Percentiles rank a stretch among this genome's conserved stretches.
Evolutionary conservation across 2,888 invertebrate species (phyloP).

Genomic region (Mythimna ferrago): DNA sequence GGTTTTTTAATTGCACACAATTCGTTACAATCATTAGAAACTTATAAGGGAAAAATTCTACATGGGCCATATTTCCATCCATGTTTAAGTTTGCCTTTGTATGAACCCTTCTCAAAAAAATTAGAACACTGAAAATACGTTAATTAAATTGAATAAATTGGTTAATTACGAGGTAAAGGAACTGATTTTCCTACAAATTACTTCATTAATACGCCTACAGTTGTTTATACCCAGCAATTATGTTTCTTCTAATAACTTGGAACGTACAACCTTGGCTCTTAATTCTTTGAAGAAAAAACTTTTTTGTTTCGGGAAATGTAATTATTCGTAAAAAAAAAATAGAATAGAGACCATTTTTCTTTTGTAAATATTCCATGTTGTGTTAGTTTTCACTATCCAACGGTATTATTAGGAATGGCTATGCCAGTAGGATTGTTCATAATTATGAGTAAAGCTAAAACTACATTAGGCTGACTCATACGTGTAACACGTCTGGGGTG

Average conservation of each 20-base stretch:
- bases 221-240: background rate
- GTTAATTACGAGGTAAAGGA: background rate
- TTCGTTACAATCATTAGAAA: too few species aligned
- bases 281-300: conserved; percentile 38
- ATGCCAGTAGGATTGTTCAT: too few species aligned
- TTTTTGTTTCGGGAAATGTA: conserved; percentile 35
- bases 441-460: too few species aligned
- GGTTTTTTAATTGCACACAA: too few species aligned
- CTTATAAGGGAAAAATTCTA: too few species aligned
- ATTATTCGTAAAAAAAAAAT: conserved; percentile 51
- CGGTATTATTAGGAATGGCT: too few species aligned
- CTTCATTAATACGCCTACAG: conserved; percentile 8
- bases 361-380: conserved; percentile 60
- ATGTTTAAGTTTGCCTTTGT: too few species aligned
- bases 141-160: background rate
- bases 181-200: conserved; percentile 12
- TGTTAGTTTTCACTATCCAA: conserved; percentile 44
- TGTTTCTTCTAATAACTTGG: background rate
- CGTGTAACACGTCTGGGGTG: too few species aligned
- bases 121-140: background rate
- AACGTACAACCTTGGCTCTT: conserved; percentile 15
- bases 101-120: background rate
- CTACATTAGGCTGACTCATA: too few species aligned
- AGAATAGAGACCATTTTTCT: conserved; percentile 52
- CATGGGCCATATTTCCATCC: too few species aligned